Conservation (phyloP, 2,113 vertebrate genomes). For the Pomatostomus ruficeps region DNA sequence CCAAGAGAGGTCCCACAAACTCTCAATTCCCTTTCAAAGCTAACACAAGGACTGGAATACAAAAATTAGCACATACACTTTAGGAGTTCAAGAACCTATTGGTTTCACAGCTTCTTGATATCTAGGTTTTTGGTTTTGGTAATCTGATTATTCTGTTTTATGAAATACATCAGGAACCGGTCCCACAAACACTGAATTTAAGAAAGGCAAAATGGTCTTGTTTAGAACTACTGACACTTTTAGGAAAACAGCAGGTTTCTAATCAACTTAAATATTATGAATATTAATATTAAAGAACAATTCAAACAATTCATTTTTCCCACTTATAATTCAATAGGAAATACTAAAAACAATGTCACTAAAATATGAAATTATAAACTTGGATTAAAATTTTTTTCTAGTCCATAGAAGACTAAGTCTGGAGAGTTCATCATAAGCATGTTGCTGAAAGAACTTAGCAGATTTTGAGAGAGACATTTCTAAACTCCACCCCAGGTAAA, state of each 20-base stretch:
- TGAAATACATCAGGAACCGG: background rate
- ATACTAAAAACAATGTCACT: background rate
- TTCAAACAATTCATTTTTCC: background rate
- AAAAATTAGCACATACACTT: background rate
- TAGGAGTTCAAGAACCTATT: background rate
- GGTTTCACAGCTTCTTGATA: background rate
- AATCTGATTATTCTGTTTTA: background rate
- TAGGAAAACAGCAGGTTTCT: background rate
- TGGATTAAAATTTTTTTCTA: background rate
- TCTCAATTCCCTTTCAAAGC: background rate
- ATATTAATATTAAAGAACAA: background rate
- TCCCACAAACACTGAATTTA: background rate
- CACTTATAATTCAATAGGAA: background rate
- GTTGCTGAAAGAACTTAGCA: background rate
- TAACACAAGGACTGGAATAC: background rate
- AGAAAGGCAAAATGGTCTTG: background rate
- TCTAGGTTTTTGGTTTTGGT: background rate
- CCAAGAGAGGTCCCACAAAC: background rate
- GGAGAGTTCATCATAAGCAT: background rate
- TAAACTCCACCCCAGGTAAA: background rate
- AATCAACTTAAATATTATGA: background rate
- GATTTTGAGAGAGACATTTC: background rate
- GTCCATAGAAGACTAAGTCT: background rate
- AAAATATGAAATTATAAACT: background rate
- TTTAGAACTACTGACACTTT: background rate